Conservation (phyloP, 2,797 vertebrate genomes). For the Chelon auratus region DNA sequence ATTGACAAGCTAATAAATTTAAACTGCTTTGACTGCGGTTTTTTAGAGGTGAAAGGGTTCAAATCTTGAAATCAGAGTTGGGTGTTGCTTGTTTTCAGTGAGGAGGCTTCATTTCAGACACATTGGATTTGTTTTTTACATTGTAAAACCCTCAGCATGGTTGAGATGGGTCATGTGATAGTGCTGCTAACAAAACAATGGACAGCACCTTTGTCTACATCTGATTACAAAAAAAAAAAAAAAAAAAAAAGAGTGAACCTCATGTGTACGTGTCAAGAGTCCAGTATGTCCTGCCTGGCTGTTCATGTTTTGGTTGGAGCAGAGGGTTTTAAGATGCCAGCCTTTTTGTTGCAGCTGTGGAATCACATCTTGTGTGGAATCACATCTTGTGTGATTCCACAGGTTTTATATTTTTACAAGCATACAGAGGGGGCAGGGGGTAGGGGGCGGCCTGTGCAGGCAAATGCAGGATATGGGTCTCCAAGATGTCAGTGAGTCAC, state of each 20-base stretch:
- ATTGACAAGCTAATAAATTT: too few relatives aligned
- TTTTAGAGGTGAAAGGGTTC: slow-evolving; percentile 7
- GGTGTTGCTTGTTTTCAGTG: slow-evolving; percentile 13
- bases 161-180: slow-evolving; percentile 39
- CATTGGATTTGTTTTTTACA: slow-evolving; percentile 3
- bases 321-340: slow-evolving; percentile 7
- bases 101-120: slow-evolving; percentile 27
- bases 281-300: slow-evolving; percentile 9
- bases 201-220: slow-evolving; percentile 61
- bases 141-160: slow-evolving; percentile 12
- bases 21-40: slow-evolving; percentile 1
- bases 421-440: background rate
- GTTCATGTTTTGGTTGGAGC: slow-evolving; percentile 6
- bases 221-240: slow-evolving; percentile 40
- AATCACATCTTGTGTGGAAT: slow-evolving; percentile 13
- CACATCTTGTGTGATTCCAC: slow-evolving; percentile 7
- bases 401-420: slow-evolving; percentile 2
- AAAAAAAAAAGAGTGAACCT: slow-evolving; percentile 39
- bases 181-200: slow-evolving; percentile 58
- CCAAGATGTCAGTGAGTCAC: background rate
- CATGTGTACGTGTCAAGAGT: slow-evolving; percentile 34
- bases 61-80: background rate
- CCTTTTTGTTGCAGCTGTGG: background rate
- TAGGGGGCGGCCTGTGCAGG: background rate
- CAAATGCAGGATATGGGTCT: slow-evolving; percentile 56